phyloP scores from a whole-genome alignment of 2,888 invertebrate species.

The Artemia sinica region DNA sequence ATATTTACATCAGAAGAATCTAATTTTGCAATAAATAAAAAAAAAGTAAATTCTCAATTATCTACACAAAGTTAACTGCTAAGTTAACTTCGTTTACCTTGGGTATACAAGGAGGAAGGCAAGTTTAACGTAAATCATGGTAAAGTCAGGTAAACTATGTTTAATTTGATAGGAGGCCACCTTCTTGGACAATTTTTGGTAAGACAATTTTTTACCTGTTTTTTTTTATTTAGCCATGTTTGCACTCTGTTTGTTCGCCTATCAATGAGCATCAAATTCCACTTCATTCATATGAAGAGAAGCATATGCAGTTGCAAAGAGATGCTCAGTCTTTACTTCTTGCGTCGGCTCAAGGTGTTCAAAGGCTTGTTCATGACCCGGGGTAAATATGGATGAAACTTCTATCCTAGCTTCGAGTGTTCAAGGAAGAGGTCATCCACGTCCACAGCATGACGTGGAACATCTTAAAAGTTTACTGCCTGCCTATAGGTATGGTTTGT shows the following conservation, averaged over 20 bases:
- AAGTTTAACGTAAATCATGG: too few relatives aligned
- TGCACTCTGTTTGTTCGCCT: background rate
- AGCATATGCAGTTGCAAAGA: background rate
- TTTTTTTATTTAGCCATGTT: slow-evolving; percentile 6
- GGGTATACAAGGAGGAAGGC: too few relatives aligned
- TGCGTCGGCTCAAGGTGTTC: background rate
- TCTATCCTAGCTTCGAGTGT: background rate
- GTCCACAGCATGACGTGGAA: slow-evolving; percentile 1
- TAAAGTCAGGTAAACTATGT: too few relatives aligned
- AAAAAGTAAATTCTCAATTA: too few relatives aligned
- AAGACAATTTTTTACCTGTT: too few relatives aligned
- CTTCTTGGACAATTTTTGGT: too few relatives aligned
- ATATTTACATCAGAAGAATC: too few relatives aligned
- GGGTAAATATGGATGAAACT: slow-evolving; percentile 10
- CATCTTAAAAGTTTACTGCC: slow-evolving; percentile 19
- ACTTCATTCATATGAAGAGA: background rate
- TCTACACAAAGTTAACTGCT: too few relatives aligned
- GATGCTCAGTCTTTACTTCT: background rate
- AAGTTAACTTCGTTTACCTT: too few relatives aligned
- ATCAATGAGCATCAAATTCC: background rate
- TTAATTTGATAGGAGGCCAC: too few relatives aligned
- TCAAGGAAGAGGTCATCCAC: background rate
- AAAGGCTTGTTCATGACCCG: background rate
- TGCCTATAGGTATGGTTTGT: slow-evolving; percentile 17
- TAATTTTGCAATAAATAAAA: too few relatives aligned